A percentile compares a stretch with the other conserved stretches of the same genome.
These are phyloP conservation scores for Sepioteuthis lessoniana DNA, from an alignment of 2,888 invertebrate species.

Conservation along the genomic window DNA sequence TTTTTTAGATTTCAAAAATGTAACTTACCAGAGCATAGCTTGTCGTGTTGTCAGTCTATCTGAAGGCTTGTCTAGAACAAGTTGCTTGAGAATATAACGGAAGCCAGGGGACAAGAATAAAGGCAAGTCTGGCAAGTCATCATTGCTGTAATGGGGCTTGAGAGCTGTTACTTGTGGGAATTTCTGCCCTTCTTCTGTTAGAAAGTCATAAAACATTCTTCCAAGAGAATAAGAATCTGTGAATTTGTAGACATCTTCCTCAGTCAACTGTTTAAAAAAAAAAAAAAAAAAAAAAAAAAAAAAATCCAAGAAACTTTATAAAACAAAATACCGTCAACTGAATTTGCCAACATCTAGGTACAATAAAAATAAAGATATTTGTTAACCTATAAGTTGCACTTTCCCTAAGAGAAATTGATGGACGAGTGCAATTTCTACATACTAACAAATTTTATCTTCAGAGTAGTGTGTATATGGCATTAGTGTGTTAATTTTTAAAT, in stretches of 20 bases:
- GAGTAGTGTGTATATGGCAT: too few species aligned
- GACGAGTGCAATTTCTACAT: too few species aligned
- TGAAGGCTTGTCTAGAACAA: conserved; percentile 55
- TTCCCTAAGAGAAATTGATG: too few species aligned
- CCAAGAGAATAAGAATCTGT: conserved; percentile 56
- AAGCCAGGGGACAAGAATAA: conserved; percentile 51
- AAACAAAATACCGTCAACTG: neutral
- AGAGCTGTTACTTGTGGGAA: conserved; percentile 54
- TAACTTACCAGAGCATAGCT: conserved; percentile 54
- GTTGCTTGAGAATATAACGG: conserved; percentile 51
- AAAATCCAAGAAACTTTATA: neutral
- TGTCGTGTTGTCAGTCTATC: conserved; percentile 52
- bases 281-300: neutral
- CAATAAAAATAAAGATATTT: too few species aligned
- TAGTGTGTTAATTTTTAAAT: too few species aligned
- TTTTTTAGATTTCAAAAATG: neutral
- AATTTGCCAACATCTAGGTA: too few species aligned
- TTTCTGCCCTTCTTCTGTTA: conserved; percentile 51
- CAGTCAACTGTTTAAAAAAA: conserved; percentile 51
- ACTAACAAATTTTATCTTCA: too few species aligned
- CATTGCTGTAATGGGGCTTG: conserved; percentile 54
- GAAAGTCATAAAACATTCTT: conserved; percentile 56
- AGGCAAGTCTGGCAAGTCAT: conserved; percentile 54
- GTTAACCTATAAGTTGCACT: too few species aligned
- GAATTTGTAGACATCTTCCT: conserved; percentile 54